phyloP scores from a whole-genome alignment of 2,888 invertebrate genomes.

The Archips crataeganus region DNA sequence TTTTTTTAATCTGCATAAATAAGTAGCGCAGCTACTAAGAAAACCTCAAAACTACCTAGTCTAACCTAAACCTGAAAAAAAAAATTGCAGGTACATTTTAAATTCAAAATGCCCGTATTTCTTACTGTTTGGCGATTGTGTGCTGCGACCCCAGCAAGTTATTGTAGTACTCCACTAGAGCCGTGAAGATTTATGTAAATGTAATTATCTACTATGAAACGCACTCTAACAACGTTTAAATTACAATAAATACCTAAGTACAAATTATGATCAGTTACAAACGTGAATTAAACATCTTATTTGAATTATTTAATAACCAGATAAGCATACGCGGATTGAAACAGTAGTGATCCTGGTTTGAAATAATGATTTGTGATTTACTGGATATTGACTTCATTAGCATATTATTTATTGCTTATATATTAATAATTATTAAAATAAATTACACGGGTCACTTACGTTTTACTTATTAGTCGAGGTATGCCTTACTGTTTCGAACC shows the following conservation, averaged over 20 bases:
- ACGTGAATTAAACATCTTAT: slow-evolving; percentile 10
- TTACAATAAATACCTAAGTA: slow-evolving; percentile 38
- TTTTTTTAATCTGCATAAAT: too few relatives aligned
- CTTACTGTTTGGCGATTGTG: neutral
- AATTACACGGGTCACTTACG: too few relatives aligned
- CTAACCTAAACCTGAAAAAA: too few relatives aligned
- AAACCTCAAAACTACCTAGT: too few relatives aligned
- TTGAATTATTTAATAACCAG: slow-evolving; percentile 20
- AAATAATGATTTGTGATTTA: slow-evolving; percentile 9
- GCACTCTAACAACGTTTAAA: slow-evolving; percentile 39
- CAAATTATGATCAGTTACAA: slow-evolving; percentile 27
- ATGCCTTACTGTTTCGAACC: too few relatives aligned
- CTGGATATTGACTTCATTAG: too few relatives aligned
- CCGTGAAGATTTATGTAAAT: slow-evolving; percentile 43
- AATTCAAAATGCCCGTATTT: neutral
- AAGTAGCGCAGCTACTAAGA: too few relatives aligned
- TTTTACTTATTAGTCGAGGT: too few relatives aligned
- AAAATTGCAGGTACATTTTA: too few relatives aligned
- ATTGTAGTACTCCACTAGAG: slow-evolving; percentile 35
- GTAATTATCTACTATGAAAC: slow-evolving; percentile 42
- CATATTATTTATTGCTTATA: too few relatives aligned
- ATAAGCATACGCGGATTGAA: slow-evolving; percentile 9
- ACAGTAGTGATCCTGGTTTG: slow-evolving; percentile 3
- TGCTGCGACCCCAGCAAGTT: slow-evolving; percentile 33
- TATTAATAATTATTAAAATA: neutral